Conservation (phyloP, 2,888 invertebrate species). For the Pseudococcus jackbeardsleyi region DNA sequence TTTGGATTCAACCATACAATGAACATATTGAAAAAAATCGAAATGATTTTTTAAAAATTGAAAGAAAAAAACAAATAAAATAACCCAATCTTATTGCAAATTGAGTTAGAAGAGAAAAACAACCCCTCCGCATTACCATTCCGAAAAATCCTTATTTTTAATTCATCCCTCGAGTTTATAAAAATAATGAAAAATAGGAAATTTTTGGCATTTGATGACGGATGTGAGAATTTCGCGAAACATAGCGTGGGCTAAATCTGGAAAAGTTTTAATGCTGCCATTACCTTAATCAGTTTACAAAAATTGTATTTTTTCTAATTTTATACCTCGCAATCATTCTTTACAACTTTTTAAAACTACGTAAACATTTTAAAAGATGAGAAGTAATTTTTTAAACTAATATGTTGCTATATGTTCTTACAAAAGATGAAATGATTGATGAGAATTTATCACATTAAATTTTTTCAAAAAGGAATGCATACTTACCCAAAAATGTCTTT, state of each 20-base stretch:
- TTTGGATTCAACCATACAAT: too few species aligned
- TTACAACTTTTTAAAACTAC: not conserved
- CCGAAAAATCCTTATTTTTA: not conserved
- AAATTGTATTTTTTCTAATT: constrained; percentile 5
- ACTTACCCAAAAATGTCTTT: not conserved
- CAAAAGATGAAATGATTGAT: constrained; percentile 1
- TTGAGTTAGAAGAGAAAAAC: not conserved
- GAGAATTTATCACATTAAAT: not conserved
- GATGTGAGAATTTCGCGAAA: not conserved
- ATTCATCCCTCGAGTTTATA: not conserved
- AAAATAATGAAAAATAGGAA: not conserved
- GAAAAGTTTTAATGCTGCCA: not conserved
- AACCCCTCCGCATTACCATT: not conserved
- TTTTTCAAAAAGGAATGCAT: not conserved
- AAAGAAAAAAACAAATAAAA: too few species aligned
- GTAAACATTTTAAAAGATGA: not conserved
- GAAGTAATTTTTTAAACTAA: not conserved
- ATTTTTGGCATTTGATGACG: not conserved
- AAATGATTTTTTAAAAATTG: too few species aligned
- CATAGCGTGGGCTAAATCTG: not conserved
- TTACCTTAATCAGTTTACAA: constrained; percentile 8
- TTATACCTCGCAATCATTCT: not conserved
- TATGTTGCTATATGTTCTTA: not conserved
- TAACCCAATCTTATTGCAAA: too few species aligned
- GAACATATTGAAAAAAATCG: too few species aligned